A percentile compares a stretch with the other conserved stretches of the same genome.
Evolutionary conservation across 2,797 vertebrate species (phyloP).

Genomic region (Hydrolagus colliei): DNA sequence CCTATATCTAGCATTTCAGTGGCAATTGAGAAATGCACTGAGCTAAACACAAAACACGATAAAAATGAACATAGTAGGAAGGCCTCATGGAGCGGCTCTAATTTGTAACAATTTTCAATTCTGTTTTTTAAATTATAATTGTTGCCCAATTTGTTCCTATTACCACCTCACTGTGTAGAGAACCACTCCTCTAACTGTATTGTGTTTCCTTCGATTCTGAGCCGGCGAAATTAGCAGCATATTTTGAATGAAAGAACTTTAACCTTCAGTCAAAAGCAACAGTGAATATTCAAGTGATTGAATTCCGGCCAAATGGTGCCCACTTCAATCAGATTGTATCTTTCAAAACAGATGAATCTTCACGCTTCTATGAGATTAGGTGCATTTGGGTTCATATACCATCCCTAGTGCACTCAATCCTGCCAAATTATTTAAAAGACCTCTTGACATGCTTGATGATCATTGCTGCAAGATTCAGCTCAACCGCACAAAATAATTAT

Average conservation of each 20-base stretch:
- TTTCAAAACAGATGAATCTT: constrained; percentile 18
- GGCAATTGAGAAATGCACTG: too few species aligned
- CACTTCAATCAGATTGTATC: constrained; percentile 1
- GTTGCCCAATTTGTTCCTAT: background rate
- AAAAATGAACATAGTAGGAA: too few species aligned
- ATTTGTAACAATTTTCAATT: too few species aligned
- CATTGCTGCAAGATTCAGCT: background rate
- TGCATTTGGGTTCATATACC: background rate
- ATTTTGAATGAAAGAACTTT: constrained; percentile 11
- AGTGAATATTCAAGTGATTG: background rate
- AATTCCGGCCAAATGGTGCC: background rate
- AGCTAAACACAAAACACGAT: too few species aligned
- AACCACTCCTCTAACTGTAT: background rate
- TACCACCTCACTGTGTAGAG: background rate
- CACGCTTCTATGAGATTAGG: background rate
- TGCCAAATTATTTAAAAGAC: constrained; percentile 12
- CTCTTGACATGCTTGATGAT: background rate
- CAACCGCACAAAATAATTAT: background rate
- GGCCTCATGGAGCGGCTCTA: too few species aligned
- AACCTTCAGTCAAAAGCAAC: background rate
- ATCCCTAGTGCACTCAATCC: background rate
- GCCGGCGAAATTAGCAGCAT: background rate
- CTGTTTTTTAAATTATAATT: background rate
- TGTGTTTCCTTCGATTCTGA: background rate
- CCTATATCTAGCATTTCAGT: too few species aligned